Conservation (phyloP, 2,797 vertebrate species). For the Phrynocephalus guinanensis region DNA sequence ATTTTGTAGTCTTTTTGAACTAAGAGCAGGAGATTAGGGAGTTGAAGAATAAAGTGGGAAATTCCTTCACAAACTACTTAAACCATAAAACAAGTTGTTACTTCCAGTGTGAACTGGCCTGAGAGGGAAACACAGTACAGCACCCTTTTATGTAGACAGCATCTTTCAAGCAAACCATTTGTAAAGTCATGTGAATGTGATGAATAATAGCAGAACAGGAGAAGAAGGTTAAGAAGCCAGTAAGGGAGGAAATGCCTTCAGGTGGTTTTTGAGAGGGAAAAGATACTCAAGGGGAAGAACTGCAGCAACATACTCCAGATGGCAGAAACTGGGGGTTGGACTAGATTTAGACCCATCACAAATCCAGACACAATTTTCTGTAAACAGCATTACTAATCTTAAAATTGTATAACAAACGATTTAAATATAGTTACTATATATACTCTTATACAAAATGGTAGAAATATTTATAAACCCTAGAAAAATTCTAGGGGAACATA, state of each 20-base stretch:
- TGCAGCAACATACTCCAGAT: conserved; percentile 5
- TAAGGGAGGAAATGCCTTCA: not conserved
- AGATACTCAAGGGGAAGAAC: conserved; percentile 21
- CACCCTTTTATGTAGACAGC: conserved; percentile 34
- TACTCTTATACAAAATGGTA: not conserved
- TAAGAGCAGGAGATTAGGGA: conserved; percentile 40
- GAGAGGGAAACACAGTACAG: conserved; percentile 8
- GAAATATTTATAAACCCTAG: not conserved
- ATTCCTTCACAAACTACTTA: conserved; percentile 48
- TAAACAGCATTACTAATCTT: not conserved
- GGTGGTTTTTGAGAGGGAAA: conserved; percentile 1
- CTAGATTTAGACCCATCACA: not conserved
- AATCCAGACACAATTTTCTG: not conserved
- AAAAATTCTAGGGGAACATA: not conserved
- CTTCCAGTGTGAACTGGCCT: conserved; percentile 55
- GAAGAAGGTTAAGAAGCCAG: not conserved
- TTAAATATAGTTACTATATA: not conserved
- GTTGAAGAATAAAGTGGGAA: conserved; percentile 53
- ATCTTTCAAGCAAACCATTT: conserved; percentile 61
- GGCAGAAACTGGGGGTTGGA: not conserved
- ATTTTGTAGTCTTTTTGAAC: conserved; percentile 46
- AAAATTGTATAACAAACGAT: not conserved
- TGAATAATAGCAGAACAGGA: conserved; percentile 50
- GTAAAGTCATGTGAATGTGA: conserved; percentile 51
- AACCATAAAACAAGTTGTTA: conserved; percentile 58